Base-by-base conservation (phyloP, 1,140 invertebrate genomes). In the Pseudomyrmex dendroicus region DNA sequence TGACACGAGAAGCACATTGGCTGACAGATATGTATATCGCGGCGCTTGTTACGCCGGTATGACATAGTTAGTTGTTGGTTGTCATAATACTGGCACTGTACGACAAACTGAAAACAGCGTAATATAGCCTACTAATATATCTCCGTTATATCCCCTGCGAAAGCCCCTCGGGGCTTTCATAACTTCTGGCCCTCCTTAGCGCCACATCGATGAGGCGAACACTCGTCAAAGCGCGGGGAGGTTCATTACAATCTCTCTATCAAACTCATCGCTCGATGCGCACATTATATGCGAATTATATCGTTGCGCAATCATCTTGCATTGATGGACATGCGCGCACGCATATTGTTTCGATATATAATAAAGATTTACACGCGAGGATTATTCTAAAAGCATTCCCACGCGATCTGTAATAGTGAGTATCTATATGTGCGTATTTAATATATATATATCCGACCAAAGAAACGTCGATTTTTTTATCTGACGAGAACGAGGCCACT, bases 121-220 rank as follows among this genome's bases (percentile, higher is more conserved):
- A 84, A 90, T 89, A 84, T 82, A 72, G 73, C 80, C 35, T 84
- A 73, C 62, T 90, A 88, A 90, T 90, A 70, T 84, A 72, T 83
- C 62, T 17, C 66, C 44, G 15, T 54, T 48, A 20, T 25, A 52
- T 35, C 59, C 67, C 25, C 44, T 15, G 54, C 52, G 46, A 52
- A 86, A 84, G 20, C 20, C 83, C 76, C 80, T 68, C 84, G 73
- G 73, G 84, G 85, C 82, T 88, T 87, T 89, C 90, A 82, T 89
- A 90, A 91, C 90, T 91, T 90, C 84, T 70, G 70, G 22, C 59
- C 46, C 25, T 56, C 20, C 54, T 82, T 88, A 73, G 57, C 57
- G 61, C 10, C 12, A 22, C 63, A 74, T 78, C 73, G 68, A 83
- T 62, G 48, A 22, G 66, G 17, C 46, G 54, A 59, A 0, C 70